Evolutionary conservation across 30 jellyfish, hydroid and myxozoan species (phyloP), one percentile per base, ranked within the genome.

Genomic region (Turritopsis rubra): DNA sequence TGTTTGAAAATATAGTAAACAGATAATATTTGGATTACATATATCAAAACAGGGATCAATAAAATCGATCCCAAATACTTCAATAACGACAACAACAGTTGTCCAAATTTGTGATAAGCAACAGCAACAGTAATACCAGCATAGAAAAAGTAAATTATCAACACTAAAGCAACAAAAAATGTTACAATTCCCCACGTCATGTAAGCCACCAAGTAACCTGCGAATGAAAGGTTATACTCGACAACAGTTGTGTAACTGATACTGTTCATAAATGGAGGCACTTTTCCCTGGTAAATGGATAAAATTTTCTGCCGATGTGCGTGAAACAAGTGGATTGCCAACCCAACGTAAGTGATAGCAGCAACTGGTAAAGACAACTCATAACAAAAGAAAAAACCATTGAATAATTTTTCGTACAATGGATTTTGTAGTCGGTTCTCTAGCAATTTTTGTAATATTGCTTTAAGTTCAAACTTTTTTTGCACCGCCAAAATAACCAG

Each of bases 141-240:
- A 74, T 74, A 74, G 13, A 74, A 20, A 26, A 74, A 52, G 82
- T n/a, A 74, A n/a, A 74, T 21, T 19, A 74, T n/a, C 28, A 74
- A n/a, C 26, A 74, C 18, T 23, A 29, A 24, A 20, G 24, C 82
- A 24, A 29, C 21, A 30, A 74, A 74, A 29, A 74, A 74, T 21
- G 41, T 72, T 13, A 74, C 18, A 17, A 74, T 8, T 8, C 82
- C 82, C 82, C 82, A 74, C 0, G 65, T 74, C 82, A 74, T 74
- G 72, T 74, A 74, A 7, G 82, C 54, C 16, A 74, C 65, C 65
- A 74, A 74, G 24, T 74, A 74, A 74, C 82, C 82, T n/a, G 82
- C 54, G 41, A 74, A 74, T 1, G 41, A 24, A 21, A 74, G 24
- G 24, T 74, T 74, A 72, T 74, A 74, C 28, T 68, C 28, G 19